Percentiles rank a stretch among this genome's conserved stretches.
Conservation (phyloP, 35 echinoderm and acorn worm species). For the Heliocidaris tuberculata region DNA sequence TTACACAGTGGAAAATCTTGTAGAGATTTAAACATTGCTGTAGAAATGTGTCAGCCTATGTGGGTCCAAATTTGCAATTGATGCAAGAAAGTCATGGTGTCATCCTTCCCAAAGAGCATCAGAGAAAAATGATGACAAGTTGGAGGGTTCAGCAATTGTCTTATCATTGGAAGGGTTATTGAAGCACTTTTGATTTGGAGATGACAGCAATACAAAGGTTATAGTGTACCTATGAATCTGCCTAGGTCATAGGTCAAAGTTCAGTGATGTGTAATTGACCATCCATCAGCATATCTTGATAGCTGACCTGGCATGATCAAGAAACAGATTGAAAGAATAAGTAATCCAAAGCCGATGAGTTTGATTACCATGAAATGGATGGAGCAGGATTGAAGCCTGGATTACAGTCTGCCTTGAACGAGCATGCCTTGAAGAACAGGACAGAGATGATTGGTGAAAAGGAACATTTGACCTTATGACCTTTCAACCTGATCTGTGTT, state of each 20-base stretch:
- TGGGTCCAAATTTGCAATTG: not conserved
- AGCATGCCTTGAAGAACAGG: not conserved
- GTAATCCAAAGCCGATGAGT: not conserved
- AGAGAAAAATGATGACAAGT: not conserved
- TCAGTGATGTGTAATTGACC: not conserved
- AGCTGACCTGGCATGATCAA: not conserved
- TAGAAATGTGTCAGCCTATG: not conserved
- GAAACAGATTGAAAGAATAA: not conserved
- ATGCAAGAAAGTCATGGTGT: not conserved
- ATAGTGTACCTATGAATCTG: not conserved
- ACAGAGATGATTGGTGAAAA: not conserved
- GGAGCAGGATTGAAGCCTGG: not conserved
- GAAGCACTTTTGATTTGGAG: not conserved
- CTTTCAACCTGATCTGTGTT: not conserved
- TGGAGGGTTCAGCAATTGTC: not conserved
- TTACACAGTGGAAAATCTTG: not conserved
- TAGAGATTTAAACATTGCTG: not conserved
- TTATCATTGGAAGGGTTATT: not conserved
- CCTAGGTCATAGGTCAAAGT: not conserved
- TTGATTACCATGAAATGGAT: no score
- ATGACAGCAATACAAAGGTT: not conserved
- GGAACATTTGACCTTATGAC: not conserved
- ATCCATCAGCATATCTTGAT: no score
- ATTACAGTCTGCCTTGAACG: not conserved
- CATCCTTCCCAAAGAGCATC: not conserved